Evolutionary conservation across 2,888 invertebrate species (phyloP), one percentile per base, ranked within the genome.

Genomic region (Euspilapteryx auroguttella): DNA sequence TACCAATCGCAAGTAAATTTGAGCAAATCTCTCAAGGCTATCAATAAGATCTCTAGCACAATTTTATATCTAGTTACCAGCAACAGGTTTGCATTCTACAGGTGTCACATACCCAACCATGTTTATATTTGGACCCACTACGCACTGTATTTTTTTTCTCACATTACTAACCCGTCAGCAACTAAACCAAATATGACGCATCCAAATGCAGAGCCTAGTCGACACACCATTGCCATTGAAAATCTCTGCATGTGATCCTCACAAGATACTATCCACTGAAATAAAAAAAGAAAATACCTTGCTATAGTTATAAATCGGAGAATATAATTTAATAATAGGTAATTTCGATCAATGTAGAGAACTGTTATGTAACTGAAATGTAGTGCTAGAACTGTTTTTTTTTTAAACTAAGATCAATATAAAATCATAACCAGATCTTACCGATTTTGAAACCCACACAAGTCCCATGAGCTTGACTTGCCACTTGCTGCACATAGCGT

Each of bases 201-300:
- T 32, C 73, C 73, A 33, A 71, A 68, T 29, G 59, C 45, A 3
- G 56, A 43, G 10, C 71, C 73, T 25, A 68, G 47, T 22, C 69
- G 55, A 35, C 58, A 61, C 27, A 69, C 55, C 22, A 69, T 55
- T 15, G 68, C 48, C 4, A 57, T 56, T 3, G 64, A 59, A 9
- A 68, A 35, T 20, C 61, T 34, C 37, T 56, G 56, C 30, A 51
- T 35, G 21, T 55, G 49, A 20, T 55, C 44, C 21, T 63, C 64
- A 35, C 73, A 73, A 36, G 57, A 63, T 21, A 68, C 46, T 10
- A 57, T 38, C 66, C 69, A 69, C 73, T 73, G 52, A 30, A 38
- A 34, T 27, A 33, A 34, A 27, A 31, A 24, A 5, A 14, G 14
- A 25, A 12, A 17, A n/a, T n/a, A n/a, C n/a, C n/a, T n/a, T n/a